Base-by-base conservation (phyloP, 2,888 invertebrate species). In the Parthenolecanium corni region DNA sequence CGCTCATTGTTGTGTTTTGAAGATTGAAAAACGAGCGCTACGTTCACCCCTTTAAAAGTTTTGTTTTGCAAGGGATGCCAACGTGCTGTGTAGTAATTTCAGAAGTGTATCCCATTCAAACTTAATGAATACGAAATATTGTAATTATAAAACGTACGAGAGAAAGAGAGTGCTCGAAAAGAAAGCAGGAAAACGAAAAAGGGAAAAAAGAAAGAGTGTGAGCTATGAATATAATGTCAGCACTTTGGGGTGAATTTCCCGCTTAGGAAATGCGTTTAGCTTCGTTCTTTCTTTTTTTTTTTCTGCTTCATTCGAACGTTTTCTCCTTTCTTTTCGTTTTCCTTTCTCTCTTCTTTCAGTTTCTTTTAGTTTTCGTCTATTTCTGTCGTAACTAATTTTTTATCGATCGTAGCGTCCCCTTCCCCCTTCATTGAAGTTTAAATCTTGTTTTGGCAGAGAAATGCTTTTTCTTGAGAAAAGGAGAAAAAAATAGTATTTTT, bases 41-140 rank as follows among this genome's bases (percentile, higher is more conserved):
- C 38, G 53, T 53, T 53, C 23, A 36, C 53, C 53, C 40, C 38
- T 52, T 53, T 40, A 38, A 21, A 31, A 53, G 23, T 53, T 40
- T 40, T 38, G n/a, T 23, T 56, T 46, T 44, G 56, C 21, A 44
- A 56, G 56, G 56, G 56, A 42, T 56, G 44, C 56, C 46, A 56
- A 46, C 56, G 56, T 56, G 25, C 40, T 42, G 56, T 24, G 44
- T 23, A 56, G 40, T 56, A 56, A 56, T 56, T 56, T 56, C 44
- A 42, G 44, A 56, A 56, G 56, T 56, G 24, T 40, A 44, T 56
- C 56, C 42, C 56, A 42, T 56, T 56, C 56, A 56, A 44, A 56
- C 44, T 56, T 56, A 56, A 56, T 44, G 44, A 56, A 56, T 56
- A 56, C 56, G 56, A 56, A 56, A 56, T 56, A 56, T 56, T 56